Conservation (phyloP, 92 coral and sea anemone species). For the Palythoa grandis region DNA sequence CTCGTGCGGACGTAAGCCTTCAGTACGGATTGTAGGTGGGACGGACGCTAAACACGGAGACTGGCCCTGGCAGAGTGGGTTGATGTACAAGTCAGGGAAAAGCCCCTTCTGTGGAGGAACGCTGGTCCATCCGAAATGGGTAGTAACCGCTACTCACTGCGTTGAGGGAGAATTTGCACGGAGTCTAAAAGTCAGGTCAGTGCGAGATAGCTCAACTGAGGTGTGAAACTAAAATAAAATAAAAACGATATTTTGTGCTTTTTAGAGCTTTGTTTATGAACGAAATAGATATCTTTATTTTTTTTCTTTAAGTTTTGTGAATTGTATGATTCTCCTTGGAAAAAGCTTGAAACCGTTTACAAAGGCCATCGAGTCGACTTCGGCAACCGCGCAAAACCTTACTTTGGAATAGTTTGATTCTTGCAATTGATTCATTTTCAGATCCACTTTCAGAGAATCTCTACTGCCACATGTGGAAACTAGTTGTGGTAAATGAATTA, state of each 20-base stretch:
- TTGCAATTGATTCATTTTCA: too few species aligned
- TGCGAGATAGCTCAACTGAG: neutral
- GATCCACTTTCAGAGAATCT: too few species aligned
- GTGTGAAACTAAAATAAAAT: too few species aligned
- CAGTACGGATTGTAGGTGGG: constrained; percentile 56
- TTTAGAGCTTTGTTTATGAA: neutral
- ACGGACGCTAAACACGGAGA: constrained; percentile 44
- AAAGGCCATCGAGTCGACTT: too few species aligned
- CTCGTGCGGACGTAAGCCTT: constrained; percentile 60
- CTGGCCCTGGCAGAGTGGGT: constrained; percentile 42
- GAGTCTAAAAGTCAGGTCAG: constrained; percentile 13
- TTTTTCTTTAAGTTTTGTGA: neutral
- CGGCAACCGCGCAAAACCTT: too few species aligned
- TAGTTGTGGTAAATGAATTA: too few species aligned
- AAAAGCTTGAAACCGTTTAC: too few species aligned
- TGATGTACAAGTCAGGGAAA: constrained; percentile 27
- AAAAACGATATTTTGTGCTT: too few species aligned
- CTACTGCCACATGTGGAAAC: too few species aligned
- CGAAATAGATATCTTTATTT: too few species aligned
- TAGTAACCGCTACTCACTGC: constrained; percentile 33
- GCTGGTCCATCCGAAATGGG: constrained; percentile 30
- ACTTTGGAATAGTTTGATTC: too few species aligned
- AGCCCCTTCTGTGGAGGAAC: constrained; percentile 43
- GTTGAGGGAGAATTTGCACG: constrained; percentile 30
- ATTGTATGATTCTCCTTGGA: too few species aligned